These are phyloP conservation scores for Aythya baeri DNA, from an alignment of 2,113 vertebrate genomes.

Conservation along the genomic window DNA sequence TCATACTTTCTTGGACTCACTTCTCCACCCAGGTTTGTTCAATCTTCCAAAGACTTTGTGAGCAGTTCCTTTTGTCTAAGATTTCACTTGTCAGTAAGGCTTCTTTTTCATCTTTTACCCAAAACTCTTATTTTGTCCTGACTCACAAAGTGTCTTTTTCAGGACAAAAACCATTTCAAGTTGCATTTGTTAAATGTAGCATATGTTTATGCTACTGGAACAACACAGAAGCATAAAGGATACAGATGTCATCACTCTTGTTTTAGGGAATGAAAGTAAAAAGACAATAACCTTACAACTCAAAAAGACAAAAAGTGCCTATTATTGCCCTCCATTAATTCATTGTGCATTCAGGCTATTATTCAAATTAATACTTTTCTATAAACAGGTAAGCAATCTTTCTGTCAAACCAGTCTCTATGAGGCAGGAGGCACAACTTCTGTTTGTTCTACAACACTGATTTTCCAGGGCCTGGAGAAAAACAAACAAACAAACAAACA, in stretches of 20 bases:
- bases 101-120: neutral
- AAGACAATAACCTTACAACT: neutral
- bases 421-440: neutral
- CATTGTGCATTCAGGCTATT: neutral
- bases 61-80: neutral
- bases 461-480: neutral
- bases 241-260: neutral
- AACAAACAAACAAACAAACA: too few species aligned
- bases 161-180: neutral
- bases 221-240: neutral
- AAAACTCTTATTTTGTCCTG: neutral
- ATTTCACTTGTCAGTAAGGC: neutral
- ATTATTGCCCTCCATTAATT: neutral
- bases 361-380: neutral
- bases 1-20: neutral
- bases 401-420: neutral
- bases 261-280: neutral
- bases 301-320: neutral
- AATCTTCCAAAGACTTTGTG: neutral
- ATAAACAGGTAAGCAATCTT: neutral
- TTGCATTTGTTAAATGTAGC: neutral
- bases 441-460: neutral
- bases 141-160: neutral
- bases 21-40: rapidly evolving
- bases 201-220: neutral